phyloP scores from a whole-genome alignment of 2,797 vertebrate species.

The Lacerta agilis region DNA sequence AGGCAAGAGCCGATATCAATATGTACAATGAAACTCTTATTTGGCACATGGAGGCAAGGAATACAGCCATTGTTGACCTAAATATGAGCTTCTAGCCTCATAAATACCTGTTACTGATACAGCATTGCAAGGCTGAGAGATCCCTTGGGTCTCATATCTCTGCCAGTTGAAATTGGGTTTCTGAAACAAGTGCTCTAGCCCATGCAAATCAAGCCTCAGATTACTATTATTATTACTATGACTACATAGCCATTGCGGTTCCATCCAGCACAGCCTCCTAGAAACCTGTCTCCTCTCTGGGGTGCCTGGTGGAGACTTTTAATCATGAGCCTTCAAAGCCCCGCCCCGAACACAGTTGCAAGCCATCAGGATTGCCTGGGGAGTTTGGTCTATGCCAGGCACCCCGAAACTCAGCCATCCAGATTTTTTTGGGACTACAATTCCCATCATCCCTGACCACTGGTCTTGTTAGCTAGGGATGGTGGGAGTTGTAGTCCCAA shows the following conservation, averaged over 20 bases:
- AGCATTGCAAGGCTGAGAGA: background rate
- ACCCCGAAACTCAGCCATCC: no score
- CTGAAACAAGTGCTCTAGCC: background rate
- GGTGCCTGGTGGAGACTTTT: no score
- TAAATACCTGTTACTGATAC: background rate
- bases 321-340: no score
- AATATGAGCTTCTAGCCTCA: background rate
- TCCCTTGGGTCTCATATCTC: background rate
- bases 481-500: no score
- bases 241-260: background rate
- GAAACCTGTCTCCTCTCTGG: background rate
- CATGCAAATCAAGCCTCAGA: constrained; percentile 2
- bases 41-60: no score
- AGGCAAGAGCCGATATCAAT: no score
- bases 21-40: background rate
- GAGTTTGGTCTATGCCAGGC: no score
- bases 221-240: background rate
- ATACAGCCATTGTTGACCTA: background rate
- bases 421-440: no score
- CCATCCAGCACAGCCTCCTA: background rate
- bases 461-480: no score
- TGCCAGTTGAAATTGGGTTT: background rate
- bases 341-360: no score
- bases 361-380: no score
- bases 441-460: no score